phyloP scores from a whole-genome alignment of 2,113 vertebrate species.

The Thamnaconus septentrionalis region DNA sequence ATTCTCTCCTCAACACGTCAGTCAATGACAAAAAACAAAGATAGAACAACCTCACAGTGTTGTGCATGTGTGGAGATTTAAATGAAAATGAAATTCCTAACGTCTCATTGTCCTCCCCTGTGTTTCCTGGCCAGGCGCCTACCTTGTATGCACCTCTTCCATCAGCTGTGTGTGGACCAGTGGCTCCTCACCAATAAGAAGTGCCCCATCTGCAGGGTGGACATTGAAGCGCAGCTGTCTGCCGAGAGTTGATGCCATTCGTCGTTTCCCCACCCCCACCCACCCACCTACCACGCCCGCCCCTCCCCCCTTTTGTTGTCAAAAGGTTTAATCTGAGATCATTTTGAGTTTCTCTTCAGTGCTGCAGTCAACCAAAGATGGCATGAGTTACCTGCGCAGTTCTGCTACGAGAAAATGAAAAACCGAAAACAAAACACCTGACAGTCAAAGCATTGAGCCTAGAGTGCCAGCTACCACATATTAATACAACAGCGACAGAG shows the following conservation, averaged over 20 bases:
- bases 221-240: slow-evolving; percentile 98
- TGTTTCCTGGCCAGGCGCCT: slow-evolving; percentile 82
- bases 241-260: slow-evolving; percentile 96
- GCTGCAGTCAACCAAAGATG: slow-evolving; percentile 99
- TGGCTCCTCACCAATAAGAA: slow-evolving; percentile 99
- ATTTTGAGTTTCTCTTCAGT: slow-evolving; percentile 82
- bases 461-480: slow-evolving; percentile 92
- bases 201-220: slow-evolving; percentile 99
- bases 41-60: no score
- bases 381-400: slow-evolving; percentile 95
- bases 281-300: background rate
- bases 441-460: slow-evolving; percentile 81
- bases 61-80: no score
- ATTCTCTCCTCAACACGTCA: no score
- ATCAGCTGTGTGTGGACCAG: slow-evolving; percentile 98
- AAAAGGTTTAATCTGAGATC: slow-evolving; percentile 66
- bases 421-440: slow-evolving; percentile 37
- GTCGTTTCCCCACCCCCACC: slow-evolving; percentile 71
- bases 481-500: slow-evolving; percentile 92
- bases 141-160: slow-evolving; percentile 99
- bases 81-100: background rate
- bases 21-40: no score
- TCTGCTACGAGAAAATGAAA: slow-evolving; percentile 69
- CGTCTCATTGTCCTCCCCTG: background rate
- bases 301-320: slow-evolving; percentile 55